Evolutionary conservation across 2,888 invertebrate genomes (phyloP).

Genomic region (Phyllotreta striolata): DNA sequence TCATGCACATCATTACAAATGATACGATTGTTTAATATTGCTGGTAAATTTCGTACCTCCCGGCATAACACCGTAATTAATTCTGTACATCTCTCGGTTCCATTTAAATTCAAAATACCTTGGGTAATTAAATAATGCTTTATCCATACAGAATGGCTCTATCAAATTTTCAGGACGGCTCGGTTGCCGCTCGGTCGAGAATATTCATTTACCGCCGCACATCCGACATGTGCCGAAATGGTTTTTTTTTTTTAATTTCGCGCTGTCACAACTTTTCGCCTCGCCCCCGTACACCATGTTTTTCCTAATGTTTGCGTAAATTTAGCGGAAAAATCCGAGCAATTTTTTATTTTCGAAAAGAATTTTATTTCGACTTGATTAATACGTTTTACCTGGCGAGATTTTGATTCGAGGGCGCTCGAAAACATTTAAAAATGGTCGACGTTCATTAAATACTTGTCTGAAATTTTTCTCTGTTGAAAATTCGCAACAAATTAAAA

Average conservation of each 20-base stretch:
- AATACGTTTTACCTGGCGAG: conserved; percentile 11
- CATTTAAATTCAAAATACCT: conserved; percentile 17
- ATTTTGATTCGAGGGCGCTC: conserved; percentile 10
- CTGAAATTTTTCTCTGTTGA: conserved; percentile 7
- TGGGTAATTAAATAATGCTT: conserved; percentile 23
- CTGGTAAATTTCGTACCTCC: conserved; percentile 17
- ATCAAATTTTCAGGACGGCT: background rate
- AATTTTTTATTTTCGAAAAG: conserved; percentile 3
- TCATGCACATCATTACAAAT: conserved; percentile 23
- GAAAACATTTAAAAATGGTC: conserved; percentile 8
- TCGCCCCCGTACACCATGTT: too few relatives aligned
- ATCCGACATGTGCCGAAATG: background rate
- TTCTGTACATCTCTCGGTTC: conserved; percentile 15
- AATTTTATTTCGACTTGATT: background rate
- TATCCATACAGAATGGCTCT: conserved; percentile 11
- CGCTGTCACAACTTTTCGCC: too few relatives aligned
- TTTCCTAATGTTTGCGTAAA: too few relatives aligned
- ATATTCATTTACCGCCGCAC: background rate
- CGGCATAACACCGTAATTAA: conserved; percentile 20
- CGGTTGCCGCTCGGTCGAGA: background rate
- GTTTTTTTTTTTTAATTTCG: too few relatives aligned
- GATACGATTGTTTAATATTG: conserved; percentile 28
- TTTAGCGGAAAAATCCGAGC: background rate
- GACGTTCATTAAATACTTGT: conserved; percentile 14
- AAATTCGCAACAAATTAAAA: conserved; percentile 7